Evolutionary conservation across 2,797 vertebrate species (phyloP).

Genomic region (Chaenodraco wilsoni): DNA sequence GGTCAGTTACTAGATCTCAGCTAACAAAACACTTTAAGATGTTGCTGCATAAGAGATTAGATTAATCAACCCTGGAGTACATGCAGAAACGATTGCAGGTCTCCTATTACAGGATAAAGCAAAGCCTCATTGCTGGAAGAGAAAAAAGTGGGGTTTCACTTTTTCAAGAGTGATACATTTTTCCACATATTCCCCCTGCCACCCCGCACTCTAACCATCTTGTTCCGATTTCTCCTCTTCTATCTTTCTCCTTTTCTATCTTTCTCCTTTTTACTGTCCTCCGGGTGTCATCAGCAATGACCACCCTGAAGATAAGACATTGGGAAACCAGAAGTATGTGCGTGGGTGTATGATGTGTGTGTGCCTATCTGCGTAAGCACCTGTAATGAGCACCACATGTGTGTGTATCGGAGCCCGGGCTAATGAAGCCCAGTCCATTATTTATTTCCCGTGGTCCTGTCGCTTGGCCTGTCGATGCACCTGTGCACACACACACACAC

Average conservation of each 20-base stretch:
- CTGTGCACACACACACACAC: conserved; percentile 77
- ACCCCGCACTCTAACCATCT: conserved; percentile 32
- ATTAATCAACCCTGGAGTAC: conserved; percentile 31
- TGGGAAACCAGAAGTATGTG: conserved; percentile 61
- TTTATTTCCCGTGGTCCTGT: conserved; percentile 82
- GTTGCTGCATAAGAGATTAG: conserved; percentile 25
- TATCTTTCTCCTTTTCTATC: conserved; percentile 39
- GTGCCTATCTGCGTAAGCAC: conserved; percentile 70
- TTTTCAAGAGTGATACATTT: conserved; percentile 45
- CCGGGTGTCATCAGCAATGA: conserved; percentile 65
- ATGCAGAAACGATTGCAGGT: conserved; percentile 28
- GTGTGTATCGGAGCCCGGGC: conserved; percentile 74
- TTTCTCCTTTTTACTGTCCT: conserved; percentile 49
- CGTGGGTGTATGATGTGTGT: conserved; percentile 42
- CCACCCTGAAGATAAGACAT: conserved; percentile 80
- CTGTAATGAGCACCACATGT: conserved; percentile 85
- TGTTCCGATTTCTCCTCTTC: conserved; percentile 20
- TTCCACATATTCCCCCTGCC: conserved; percentile 23
- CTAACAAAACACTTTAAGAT: conserved; percentile 27
- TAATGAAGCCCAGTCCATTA: conserved; percentile 84
- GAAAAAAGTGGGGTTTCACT: conserved; percentile 45
- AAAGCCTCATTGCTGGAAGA: conserved; percentile 22
- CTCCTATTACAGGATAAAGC: conserved; percentile 42
- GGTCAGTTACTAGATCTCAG: conserved; percentile 23
- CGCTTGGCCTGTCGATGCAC: conserved; percentile 80